Evolutionary conservation across 2,113 vertebrate genomes (phyloP).

Genomic region (Paradoxurus hermaphroditus): DNA sequence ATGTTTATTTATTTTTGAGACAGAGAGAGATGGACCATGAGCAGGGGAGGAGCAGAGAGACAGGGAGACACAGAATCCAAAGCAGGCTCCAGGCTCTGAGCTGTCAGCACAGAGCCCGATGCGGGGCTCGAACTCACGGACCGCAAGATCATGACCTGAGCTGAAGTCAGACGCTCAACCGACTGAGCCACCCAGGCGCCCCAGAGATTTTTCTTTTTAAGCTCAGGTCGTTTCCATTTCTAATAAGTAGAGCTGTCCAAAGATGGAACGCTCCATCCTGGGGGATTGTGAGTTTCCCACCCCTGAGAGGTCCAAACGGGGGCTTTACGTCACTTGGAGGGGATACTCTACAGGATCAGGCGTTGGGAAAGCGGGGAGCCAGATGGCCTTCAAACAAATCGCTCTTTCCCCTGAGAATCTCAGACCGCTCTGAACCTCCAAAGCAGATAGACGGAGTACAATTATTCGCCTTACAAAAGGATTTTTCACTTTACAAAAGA

Average conservation of each 20-base stretch:
- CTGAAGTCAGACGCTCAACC: no score
- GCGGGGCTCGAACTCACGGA: no score
- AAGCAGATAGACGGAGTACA: slow-evolving; percentile 33
- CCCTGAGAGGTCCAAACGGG: not conserved
- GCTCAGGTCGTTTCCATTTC: not conserved
- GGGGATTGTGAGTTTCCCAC: not conserved
- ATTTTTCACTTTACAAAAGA: slow-evolving; percentile 64
- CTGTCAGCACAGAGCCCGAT: no score
- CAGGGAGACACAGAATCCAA: no score
- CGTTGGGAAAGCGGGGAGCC: not conserved
- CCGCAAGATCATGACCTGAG: no score
- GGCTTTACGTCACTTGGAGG: not conserved
- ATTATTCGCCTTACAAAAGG: slow-evolving; percentile 62
- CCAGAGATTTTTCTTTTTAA: not conserved
- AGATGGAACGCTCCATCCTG: not conserved
- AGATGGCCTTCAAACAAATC: slow-evolving; percentile 43
- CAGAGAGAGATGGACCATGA: no score
- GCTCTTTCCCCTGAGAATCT: slow-evolving; percentile 34
- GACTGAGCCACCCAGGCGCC: no score
- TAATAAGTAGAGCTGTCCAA: not conserved
- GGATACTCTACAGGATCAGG: not conserved
- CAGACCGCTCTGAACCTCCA: slow-evolving; percentile 41
- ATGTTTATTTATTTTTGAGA: no score
- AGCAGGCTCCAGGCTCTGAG: no score
- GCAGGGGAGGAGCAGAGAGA: no score